Percentiles rank a stretch among this genome's conserved stretches.
phyloP scores from a whole-genome alignment of 2,113 vertebrate species.

The Tupaia chinensis region DNA sequence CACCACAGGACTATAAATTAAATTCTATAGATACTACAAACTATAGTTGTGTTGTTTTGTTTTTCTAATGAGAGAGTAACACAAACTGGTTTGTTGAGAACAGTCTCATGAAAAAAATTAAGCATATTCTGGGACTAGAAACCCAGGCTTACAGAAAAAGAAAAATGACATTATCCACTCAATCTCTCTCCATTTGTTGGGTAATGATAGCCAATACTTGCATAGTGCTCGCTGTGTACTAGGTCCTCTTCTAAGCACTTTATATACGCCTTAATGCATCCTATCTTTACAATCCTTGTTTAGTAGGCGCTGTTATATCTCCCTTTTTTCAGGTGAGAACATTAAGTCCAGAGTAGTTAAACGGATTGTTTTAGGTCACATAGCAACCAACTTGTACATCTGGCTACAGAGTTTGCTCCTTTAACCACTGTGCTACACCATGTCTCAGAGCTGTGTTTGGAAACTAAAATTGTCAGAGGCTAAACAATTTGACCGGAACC shows the following conservation, averaged over 20 bases:
- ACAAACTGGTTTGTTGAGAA: conserved; percentile 6
- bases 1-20: not conserved
- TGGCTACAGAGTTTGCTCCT: not conserved
- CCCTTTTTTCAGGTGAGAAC: not conserved
- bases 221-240: not conserved
- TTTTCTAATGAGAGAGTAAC: not conserved
- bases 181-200: not conserved
- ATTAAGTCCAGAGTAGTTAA: not conserved
- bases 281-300: not conserved
- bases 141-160: not conserved
- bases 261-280: not conserved
- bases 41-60: not conserved
- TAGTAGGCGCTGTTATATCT: not conserved
- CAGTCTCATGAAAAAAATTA: conserved; percentile 2
- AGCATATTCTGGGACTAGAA: not conserved
- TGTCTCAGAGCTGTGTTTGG: not conserved
- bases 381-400: not conserved
- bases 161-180: not conserved
- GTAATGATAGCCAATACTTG: not conserved
- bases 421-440: rapidly evolving
- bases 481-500: not conserved
- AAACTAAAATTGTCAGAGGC: not conserved
- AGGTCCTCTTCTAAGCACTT: not conserved
- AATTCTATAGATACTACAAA: not conserved
- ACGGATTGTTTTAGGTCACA: not conserved